Base-by-base conservation (phyloP, 2,113 vertebrate species). In the Erpornis zantholeuca region DNA sequence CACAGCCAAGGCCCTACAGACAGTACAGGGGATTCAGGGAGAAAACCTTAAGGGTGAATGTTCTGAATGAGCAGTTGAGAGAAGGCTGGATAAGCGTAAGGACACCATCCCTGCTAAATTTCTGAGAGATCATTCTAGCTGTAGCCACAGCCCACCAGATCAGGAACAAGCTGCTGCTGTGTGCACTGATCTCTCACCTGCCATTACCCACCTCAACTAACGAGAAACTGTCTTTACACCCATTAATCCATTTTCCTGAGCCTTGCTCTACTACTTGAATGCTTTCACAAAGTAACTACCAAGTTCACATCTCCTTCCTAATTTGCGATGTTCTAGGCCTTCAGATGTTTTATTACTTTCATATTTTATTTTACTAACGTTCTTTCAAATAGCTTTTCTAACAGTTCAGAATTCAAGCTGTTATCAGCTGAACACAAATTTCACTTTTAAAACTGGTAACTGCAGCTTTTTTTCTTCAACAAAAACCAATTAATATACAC, bases 21-120 rank as follows among this genome's bases (percentile, higher is more conserved):
- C 0, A 0, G 9, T 3, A 13, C 22, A 16, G 47, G 38, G 44
- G 9, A 19, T 10, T 20, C 0, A 12, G n/a, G 65, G 17, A 52
- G 24, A 38, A 50, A 28, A 12, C 21, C 3, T 29, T 12, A 21
- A 53, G 47, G 52, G 49, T 12, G 52, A 16, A 33, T 1, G 2
- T 6, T 63, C 1, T 3, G 27, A 84, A n/a, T 1, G 9, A 57
- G 57, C 23, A 10, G 8, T 3, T 27, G 1, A 59, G 60, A 59
- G 40, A 49, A 65, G 13, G n/a, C 24, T 27, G 17, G 38, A 10
- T 1, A 40, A 47, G 40, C 16, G 60, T 29, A 33, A 17, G 18
- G 45, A 50, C 29, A 31, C 2, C 6, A 7, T 3, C 14, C 8
- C 38, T 64, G 31, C 24, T 60, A 7, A 16, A 68, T 10, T 16